Evolutionary conservation across 2,797 vertebrate species (phyloP), one percentile per base, ranked within the genome.

Genomic region (Acanthurus lineatus): DNA sequence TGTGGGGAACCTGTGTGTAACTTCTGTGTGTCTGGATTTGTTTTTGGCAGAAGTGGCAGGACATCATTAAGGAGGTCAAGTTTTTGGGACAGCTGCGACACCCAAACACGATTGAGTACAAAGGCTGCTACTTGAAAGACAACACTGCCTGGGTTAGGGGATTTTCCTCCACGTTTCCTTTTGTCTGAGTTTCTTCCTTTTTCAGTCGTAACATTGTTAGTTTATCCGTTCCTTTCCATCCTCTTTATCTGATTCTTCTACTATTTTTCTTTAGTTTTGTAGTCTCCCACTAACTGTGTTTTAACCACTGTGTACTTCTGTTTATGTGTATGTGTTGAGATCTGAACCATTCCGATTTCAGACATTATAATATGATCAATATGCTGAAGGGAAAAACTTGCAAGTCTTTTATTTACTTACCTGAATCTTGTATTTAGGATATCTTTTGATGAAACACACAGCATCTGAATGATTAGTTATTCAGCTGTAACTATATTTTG

Each of bases 31-130:
- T 78, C 22, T 79, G 47, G 11, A 20, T 85, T 70, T 86, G 25
- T 59, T 68, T 90, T 66, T 84, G 70, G 49, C 92, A 99, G 98
- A 99, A 99, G 95, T 99, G 98, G 98, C 98, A 99, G 93, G 98
- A 99, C 95, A 99, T 99, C 93, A 97, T 99, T 90, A 99, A 99
- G 90, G 98, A 99, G 94, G 97, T 99, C 82, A 97, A 97, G 90
- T 99, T 99, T 95, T 93, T 99, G 81, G 96, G 94, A 74, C 97
- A 98, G 84, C 95, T 99, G 82, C 97, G 97, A 86, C 98, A 99
- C 89, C 98, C 98, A 69, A 99, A 99, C 94, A 99, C 97, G 59
- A 99, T 99, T 5, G 98, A 99, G 64, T 99, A 99, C 86, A 99
- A 99, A 95, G 98, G 98, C 84, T 99, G 98, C 95, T 99, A 99